Base-by-base conservation (phyloP, 2,113 vertebrate species). In the Tachysurus fulvidraco region DNA sequence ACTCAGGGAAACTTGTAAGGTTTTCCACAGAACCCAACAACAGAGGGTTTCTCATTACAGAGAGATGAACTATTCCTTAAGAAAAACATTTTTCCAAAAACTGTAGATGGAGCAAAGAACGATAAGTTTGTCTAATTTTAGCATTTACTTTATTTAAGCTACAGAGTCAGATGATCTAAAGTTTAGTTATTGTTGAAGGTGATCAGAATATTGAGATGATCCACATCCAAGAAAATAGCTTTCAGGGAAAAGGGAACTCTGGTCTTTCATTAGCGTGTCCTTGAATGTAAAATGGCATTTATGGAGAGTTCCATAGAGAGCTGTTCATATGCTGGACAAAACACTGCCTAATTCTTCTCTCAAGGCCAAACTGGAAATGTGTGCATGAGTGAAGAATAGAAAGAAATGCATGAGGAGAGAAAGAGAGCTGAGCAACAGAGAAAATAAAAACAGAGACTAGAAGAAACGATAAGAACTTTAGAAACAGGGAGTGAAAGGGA, bases 281-380 rank as follows among this genome's bases (percentile, higher is more conserved):
- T 79, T 81, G 78, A 16, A 86, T 67, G 64, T 78, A 86, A 86
- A 86, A 71, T 55, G 81, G 30, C 82, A 80, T 36, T 81, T 11
- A 67, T 76, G 82, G 82, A 87, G 62, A 57, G 64, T 46, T 83
- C 83, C 77, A 50, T 23, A 83, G 59, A 86, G 54, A 12, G 64
- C 69, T 85, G 62, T 81, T 74, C 74, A 86, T 54, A 84, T 52
- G 41, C 25, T 73, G 79, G 52, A 76, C 74, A 71, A 86, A 79
- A 73, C 55, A 76, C 67, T 84, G 77, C 73, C 88, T 89, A 82
- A 12, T 86, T 81, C 74, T 89, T 86, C 11, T 88, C 84, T 81
- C 81, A 73, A 69, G 55, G 84, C 81, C 57, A 86, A 74, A 76
- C 88, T 50, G 73, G 62, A 74, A 52, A 64, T 83, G 30, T 65